These are phyloP conservation scores for Siniperca knerii DNA, from an alignment of 2,113 vertebrate species.

Conservation along the genomic window DNA sequence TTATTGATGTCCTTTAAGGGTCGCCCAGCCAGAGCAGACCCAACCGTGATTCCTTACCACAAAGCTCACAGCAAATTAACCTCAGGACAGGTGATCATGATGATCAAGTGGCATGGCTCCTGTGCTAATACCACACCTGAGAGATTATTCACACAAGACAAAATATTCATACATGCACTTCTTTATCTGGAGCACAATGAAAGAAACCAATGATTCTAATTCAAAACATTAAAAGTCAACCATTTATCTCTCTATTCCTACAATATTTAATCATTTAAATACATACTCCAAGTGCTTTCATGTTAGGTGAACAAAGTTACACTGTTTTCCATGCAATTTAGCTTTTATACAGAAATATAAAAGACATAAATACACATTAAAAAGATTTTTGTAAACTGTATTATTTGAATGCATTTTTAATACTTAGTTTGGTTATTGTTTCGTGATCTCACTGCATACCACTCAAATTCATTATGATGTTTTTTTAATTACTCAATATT, in stretches of 20 bases:
- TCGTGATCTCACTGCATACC: not conserved
- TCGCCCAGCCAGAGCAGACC: constrained; percentile 71
- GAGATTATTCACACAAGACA: constrained; percentile 29
- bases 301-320: not conserved
- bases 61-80: constrained; percentile 80
- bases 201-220: not conserved
- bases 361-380: not conserved
- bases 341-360: not conserved
- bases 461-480: not conserved
- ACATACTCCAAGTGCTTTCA: not conserved
- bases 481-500: constrained; percentile 15
- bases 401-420: not conserved
- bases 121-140: constrained; percentile 47
- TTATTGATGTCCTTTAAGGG: constrained; percentile 85
- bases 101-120: constrained; percentile 35
- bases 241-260: not conserved
- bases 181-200: not conserved
- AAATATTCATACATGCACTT: constrained; percentile 38
- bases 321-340: not conserved
- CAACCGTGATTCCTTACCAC: constrained; percentile 71
- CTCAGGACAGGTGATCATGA: constrained; percentile 74
- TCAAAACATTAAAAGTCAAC: not conserved
- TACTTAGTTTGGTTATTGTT: not conserved
- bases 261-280: not conserved
- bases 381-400: not conserved